Conservation (phyloP, 2,888 invertebrate genomes). For the Andrena marginata region DNA sequence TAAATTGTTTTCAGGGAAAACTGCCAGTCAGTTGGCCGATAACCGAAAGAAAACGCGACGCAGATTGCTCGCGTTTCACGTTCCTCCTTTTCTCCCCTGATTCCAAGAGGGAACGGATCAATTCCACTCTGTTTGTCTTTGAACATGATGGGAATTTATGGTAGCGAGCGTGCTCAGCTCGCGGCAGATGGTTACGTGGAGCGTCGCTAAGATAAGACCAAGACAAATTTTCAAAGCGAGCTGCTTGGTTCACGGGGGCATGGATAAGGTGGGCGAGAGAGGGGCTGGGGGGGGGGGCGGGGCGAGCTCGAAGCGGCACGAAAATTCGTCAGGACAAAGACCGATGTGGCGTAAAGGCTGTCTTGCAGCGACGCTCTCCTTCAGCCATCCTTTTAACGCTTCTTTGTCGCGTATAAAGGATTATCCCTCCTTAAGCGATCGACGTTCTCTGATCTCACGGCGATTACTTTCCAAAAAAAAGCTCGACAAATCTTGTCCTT, state of each 20-base stretch:
- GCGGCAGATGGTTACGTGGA: conserved; percentile 57
- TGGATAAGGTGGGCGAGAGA: background rate
- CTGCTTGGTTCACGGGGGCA: conserved; percentile 5
- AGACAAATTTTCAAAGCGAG: conserved; percentile 69
- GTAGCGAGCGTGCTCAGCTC: conserved; percentile 42
- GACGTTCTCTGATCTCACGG: background rate
- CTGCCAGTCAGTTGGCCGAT: conserved; percentile 30
- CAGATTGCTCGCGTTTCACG: conserved; percentile 16
- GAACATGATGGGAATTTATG: conserved; percentile 74
- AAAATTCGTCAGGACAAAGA: conserved; percentile 68
- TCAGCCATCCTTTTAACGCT: conserved; percentile 36
- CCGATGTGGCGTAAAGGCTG: conserved; percentile 61
- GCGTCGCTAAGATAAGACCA: conserved; percentile 66
- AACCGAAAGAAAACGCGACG: conserved; percentile 43
- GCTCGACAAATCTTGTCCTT: background rate
- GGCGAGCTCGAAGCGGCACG: conserved; percentile 47
- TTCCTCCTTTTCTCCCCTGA: background rate
- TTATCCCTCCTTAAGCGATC: conserved; percentile 42
- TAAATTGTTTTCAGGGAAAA: conserved; percentile 52
- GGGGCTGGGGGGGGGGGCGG: too few relatives aligned
- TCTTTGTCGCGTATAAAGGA: conserved; percentile 23
- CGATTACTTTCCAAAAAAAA: background rate
- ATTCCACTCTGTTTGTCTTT: conserved; percentile 75
- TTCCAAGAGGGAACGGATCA: conserved; percentile 72
- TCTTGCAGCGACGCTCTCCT: conserved; percentile 36